phyloP scores from a whole-genome alignment of 2,797 vertebrate species.

The Ficedula albicollis region DNA sequence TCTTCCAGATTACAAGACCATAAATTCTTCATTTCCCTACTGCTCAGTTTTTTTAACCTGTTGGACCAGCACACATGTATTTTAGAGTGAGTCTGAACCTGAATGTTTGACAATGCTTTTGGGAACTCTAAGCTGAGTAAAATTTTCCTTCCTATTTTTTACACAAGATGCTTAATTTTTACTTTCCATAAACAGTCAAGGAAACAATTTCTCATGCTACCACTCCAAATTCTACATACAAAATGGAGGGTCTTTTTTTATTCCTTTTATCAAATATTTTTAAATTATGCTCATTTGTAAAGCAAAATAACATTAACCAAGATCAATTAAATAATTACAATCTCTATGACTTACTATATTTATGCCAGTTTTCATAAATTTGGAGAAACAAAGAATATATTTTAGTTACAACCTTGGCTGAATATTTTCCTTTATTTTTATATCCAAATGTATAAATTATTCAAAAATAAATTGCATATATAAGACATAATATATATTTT shows the following conservation, averaged over 20 bases:
- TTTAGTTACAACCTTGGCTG: not conserved
- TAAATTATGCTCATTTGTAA: not conserved
- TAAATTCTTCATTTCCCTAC: not conserved
- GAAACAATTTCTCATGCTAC: not conserved
- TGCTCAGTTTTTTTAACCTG: not conserved
- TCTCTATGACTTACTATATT: not conserved
- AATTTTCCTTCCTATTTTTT: not conserved
- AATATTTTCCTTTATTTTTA: not conserved
- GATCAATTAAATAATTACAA: not conserved
- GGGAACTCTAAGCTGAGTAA: not conserved
- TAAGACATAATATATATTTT: not conserved
- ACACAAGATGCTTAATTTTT: not conserved
- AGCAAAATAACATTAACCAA: not conserved
- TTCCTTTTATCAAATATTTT: not conserved
- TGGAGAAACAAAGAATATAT: not conserved
- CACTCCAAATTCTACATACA: not conserved
- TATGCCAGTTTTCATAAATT: not conserved
- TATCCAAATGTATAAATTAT: not conserved
- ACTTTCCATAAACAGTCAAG: not conserved
- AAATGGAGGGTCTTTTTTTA: not conserved
- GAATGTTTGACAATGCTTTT: not conserved
- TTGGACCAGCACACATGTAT: not conserved
- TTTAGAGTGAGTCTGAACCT: not conserved
- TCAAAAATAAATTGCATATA: not conserved
- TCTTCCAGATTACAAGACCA: not conserved